Percentiles rank a stretch among this genome's conserved stretches.
Evolutionary conservation across 2,113 vertebrate genomes (phyloP).

Genomic region (Manacus vitellinus): DNA sequence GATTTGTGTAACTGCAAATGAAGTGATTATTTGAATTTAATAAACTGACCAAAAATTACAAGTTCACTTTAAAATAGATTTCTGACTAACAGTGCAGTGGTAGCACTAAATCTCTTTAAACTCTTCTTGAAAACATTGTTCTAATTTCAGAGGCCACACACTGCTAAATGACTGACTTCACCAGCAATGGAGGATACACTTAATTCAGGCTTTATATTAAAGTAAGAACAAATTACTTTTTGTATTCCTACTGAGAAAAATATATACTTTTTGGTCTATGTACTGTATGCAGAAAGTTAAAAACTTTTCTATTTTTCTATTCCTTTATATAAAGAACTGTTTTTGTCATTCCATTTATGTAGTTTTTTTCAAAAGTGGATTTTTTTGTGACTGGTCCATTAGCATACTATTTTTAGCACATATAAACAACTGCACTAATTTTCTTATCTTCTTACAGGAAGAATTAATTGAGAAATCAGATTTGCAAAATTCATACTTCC

Average conservation of each 20-base stretch:
- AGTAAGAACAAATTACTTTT: neutral
- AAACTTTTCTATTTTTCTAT: neutral
- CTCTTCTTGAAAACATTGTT: neutral
- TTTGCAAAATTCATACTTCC: neutral
- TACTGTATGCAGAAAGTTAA: neutral
- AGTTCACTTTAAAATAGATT: conserved; percentile 47
- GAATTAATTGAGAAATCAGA: neutral
- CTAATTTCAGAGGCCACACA: neutral
- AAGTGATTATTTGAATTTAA: conserved; percentile 22
- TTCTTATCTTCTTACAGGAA: neutral
- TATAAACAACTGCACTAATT: neutral
- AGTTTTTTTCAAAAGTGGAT: neutral
- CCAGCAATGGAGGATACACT: neutral
- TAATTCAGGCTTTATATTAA: conserved; percentile 7
- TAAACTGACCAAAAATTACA: conserved; percentile 18
- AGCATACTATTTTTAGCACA: neutral
- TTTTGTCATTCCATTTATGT: neutral
- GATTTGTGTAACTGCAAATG: conserved; percentile 8
- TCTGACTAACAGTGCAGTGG: neutral
- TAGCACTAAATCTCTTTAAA: neutral
- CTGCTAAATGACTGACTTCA: conserved; percentile 24
- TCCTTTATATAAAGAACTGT: neutral
- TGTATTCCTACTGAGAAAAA: neutral
- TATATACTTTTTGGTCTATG: neutral
- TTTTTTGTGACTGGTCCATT: neutral